These are phyloP conservation scores for Cepaea nemoralis DNA, from an alignment of 1,140 invertebrate genomes.

Conservation along the genomic window DNA sequence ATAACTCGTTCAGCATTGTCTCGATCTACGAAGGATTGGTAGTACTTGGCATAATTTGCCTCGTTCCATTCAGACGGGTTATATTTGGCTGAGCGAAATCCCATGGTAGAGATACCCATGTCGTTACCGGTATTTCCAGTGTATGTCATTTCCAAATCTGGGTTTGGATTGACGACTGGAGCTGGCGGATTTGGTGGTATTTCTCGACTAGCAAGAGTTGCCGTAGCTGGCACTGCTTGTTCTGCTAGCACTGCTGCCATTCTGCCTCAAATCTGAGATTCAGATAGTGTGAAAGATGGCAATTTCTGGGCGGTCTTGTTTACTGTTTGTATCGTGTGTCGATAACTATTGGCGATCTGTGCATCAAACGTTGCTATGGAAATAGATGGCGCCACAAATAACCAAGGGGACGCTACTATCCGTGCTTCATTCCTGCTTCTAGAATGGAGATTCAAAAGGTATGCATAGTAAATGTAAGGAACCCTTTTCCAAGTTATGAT, in stretches of 20 bases:
- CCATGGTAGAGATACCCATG: slow-evolving; percentile 72
- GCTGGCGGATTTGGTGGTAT: slow-evolving; percentile 60
- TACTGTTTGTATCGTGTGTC: neutral
- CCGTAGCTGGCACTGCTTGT: slow-evolving; percentile 45
- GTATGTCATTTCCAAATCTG: slow-evolving; percentile 67
- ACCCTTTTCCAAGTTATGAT: too few relatives aligned
- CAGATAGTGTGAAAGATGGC: neutral
- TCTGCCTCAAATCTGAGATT: neutral
- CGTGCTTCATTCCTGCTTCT: too few relatives aligned
- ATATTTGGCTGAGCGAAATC: slow-evolving; percentile 69
- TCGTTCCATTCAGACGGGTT: slow-evolving; percentile 72
- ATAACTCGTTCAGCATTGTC: slow-evolving; percentile 69
- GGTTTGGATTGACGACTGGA: slow-evolving; percentile 49
- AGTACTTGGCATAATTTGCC: slow-evolving; percentile 72
- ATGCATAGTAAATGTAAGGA: too few relatives aligned
- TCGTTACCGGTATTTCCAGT: slow-evolving; percentile 70
- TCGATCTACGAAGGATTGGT: slow-evolving; percentile 70
- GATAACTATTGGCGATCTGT: slow-evolving; percentile 29
- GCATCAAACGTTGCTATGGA: slow-evolving; percentile 24
- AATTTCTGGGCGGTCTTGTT: neutral
- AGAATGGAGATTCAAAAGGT: too few relatives aligned
- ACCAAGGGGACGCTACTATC: neutral
- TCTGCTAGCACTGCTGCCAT: slow-evolving; percentile 28
- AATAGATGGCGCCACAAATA: slow-evolving; percentile 14
- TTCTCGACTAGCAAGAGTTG: slow-evolving; percentile 62